Conservation (phyloP, 2,797 vertebrate species). For the Myotis myotis region DNA sequence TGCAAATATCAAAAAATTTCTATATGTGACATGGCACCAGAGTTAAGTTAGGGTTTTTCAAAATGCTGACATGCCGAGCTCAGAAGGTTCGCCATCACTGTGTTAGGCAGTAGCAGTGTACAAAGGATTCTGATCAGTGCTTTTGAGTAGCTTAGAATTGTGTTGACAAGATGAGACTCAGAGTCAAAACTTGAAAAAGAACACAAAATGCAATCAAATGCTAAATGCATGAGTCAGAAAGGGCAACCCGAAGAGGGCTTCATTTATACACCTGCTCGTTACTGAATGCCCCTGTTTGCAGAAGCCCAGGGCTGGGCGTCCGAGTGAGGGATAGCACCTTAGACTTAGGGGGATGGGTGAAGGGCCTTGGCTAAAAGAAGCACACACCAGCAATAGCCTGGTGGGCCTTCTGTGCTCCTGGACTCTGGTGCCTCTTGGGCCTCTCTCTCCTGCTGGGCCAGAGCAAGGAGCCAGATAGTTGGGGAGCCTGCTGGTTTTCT, state of each 20-base stretch:
- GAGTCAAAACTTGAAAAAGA: conserved; percentile 40
- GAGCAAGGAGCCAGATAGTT: not conserved
- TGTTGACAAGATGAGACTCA: not conserved
- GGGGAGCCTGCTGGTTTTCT: not conserved
- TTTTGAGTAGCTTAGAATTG: conserved; percentile 28
- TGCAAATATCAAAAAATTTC: too few relatives aligned
- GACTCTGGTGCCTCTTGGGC: not conserved
- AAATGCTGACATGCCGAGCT: too few relatives aligned
- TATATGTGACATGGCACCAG: too few relatives aligned
- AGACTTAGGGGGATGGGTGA: not conserved
- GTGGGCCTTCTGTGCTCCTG: not conserved
- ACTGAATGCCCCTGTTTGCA: not conserved
- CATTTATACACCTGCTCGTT: not conserved
- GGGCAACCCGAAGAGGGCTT: not conserved
- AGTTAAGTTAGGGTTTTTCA: too few relatives aligned
- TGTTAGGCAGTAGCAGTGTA: not conserved
- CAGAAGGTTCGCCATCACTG: too few relatives aligned
- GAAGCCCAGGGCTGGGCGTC: not conserved
- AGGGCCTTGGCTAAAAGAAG: not conserved
- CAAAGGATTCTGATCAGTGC: not conserved
- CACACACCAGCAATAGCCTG: not conserved
- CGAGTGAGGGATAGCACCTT: not conserved
- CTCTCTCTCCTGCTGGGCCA: not conserved
- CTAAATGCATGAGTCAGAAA: not conserved
- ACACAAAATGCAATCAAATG: not conserved